Percentiles rank a stretch among this genome's conserved stretches.
phyloP scores from a whole-genome alignment of 2,113 vertebrate species.

The Strix aluco region DNA sequence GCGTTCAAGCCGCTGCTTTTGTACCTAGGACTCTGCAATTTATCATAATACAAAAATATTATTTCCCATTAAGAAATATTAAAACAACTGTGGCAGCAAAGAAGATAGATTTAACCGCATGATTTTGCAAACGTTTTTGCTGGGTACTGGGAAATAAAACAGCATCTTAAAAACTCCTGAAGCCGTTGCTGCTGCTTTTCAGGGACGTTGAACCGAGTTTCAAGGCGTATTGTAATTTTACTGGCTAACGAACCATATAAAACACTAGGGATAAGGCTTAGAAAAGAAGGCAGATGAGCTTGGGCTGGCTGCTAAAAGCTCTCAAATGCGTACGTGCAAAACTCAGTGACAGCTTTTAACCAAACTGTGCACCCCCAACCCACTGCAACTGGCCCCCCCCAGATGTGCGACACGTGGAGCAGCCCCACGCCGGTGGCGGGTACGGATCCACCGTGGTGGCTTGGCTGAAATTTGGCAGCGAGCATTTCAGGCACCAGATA shows the following conservation, averaged over 20 bases:
- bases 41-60: accelerated
- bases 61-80: neutral
- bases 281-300: neutral
- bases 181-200: neutral
- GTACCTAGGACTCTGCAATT: neutral
- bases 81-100: neutral
- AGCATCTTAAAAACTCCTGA: neutral
- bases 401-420: neutral
- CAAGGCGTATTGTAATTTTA: accelerated
- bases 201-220: neutral
- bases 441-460: accelerated
- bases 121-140: accelerated
- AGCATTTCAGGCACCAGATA: neutral
- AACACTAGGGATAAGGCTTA: neutral
- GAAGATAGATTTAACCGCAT: neutral
- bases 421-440: accelerated
- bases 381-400: accelerated
- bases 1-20: neutral
- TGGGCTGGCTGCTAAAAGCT: neutral
- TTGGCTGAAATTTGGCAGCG: neutral
- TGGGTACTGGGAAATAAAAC: neutral
- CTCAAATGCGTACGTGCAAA: accelerated
- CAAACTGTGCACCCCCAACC: neutral
- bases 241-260: accelerated
- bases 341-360: accelerated